Evolutionary conservation across 2,113 vertebrate genomes (phyloP).

Genomic region (Dipodomys merriami): DNA sequence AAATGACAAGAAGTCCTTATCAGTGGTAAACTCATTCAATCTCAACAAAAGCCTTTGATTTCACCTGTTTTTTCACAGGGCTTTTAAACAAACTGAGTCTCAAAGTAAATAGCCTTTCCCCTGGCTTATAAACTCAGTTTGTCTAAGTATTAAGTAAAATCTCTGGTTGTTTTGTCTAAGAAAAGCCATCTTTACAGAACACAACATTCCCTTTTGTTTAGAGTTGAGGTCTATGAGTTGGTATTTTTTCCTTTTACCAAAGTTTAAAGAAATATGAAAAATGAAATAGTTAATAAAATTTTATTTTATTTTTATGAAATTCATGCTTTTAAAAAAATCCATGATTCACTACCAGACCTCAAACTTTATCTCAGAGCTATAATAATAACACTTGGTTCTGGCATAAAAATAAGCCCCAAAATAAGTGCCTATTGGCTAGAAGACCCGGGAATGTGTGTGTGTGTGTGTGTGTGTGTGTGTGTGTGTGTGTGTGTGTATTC

Average conservation of each 20-base stretch:
- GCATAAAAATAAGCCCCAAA: too few species aligned
- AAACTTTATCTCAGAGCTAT: too few species aligned
- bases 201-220: slow-evolving; percentile 49
- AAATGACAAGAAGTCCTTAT: slow-evolving; percentile 23
- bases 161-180: slow-evolving; percentile 59
- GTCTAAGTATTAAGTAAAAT: slow-evolving; percentile 62
- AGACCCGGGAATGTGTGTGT: too few species aligned
- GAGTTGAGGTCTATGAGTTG: slow-evolving; percentile 6
- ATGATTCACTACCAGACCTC: neutral
- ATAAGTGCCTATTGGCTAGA: too few species aligned
- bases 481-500: too few species aligned
- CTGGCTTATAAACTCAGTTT: slow-evolving; percentile 55
- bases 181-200: slow-evolving; percentile 55
- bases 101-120: slow-evolving; percentile 67
- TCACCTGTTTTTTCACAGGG: neutral
- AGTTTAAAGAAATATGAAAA: slow-evolving; percentile 37
- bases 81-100: slow-evolving; percentile 46
- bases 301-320: slow-evolving; percentile 56
- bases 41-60: neutral
- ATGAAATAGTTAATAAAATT: slow-evolving; percentile 39
- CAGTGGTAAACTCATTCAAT: neutral
- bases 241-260: slow-evolving; percentile 26
- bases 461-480: too few species aligned
- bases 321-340: slow-evolving; percentile 15
- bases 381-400: too few species aligned